Evolutionary conservation across 1,140 invertebrate species (phyloP).

Genomic region (Ridgeia piscesae): DNA sequence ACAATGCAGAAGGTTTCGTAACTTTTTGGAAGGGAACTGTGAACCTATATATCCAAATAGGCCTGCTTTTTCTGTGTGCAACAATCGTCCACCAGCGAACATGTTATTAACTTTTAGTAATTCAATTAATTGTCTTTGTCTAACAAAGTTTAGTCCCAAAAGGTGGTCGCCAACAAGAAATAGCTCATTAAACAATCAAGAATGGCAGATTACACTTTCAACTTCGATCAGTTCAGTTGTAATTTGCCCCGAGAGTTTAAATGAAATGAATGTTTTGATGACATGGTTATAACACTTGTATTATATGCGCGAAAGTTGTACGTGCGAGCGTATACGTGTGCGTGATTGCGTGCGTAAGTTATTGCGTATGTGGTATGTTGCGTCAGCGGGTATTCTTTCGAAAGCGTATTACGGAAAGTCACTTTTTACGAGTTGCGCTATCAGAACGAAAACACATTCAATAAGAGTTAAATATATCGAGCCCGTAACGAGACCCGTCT

Average conservation of each 20-base stretch:
- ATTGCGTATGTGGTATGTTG: not conserved
- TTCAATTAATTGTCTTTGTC: too few relatives aligned
- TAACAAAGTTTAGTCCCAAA: too few relatives aligned
- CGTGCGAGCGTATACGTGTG: not conserved
- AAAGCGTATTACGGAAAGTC: not conserved
- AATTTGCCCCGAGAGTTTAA: too few relatives aligned
- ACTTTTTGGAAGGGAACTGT: not conserved
- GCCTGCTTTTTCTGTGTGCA: too few relatives aligned
- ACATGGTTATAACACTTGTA: not conserved
- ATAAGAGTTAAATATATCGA: not conserved
- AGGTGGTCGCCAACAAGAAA: too few relatives aligned
- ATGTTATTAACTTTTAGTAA: too few relatives aligned
- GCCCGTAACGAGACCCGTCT: not conserved
- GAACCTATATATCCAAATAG: too few relatives aligned
- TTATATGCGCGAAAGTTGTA: not conserved
- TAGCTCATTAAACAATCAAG: too few relatives aligned
- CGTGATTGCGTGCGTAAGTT: not conserved
- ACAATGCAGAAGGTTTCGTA: not conserved
- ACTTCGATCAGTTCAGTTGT: too few relatives aligned
- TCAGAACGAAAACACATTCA: not conserved
- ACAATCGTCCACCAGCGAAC: too few relatives aligned
- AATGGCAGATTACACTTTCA: too few relatives aligned
- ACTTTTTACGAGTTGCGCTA: not conserved
- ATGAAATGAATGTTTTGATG: too few relatives aligned
- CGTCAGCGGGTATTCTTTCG: not conserved